A percentile compares a stretch with the other conserved stretches of the same genome.
phyloP scores from a whole-genome alignment of 2,797 vertebrate species.

The Cephalopachus bancanus region DNA sequence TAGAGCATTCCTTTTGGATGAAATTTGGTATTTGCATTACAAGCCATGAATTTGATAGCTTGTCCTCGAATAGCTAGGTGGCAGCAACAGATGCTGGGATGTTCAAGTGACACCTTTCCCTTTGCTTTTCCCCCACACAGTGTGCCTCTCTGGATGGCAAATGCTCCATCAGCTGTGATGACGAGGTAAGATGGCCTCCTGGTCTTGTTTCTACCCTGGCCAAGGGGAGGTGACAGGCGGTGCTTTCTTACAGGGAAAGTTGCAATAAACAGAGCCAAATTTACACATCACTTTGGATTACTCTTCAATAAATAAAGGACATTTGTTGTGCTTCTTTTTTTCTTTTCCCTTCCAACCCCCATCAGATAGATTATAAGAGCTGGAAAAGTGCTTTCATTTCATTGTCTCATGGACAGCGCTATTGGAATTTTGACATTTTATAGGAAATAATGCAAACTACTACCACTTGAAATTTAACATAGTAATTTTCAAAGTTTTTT shows the following conservation, averaged over 20 bases:
- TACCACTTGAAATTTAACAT: background rate
- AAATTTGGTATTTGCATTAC: background rate
- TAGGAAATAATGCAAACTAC: background rate
- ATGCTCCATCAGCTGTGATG: conserved; percentile 98
- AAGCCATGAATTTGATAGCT: background rate
- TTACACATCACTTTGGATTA: background rate
- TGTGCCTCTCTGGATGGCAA: conserved; percentile 97
- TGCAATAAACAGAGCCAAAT: background rate
- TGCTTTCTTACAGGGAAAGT: background rate
- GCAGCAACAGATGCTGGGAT: background rate
- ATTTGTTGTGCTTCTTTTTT: background rate
- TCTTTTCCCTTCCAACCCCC: background rate
- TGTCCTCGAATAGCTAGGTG: background rate
- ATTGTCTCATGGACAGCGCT: background rate
- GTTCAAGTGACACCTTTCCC: background rate
- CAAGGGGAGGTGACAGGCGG: background rate
- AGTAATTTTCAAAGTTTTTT: background rate
- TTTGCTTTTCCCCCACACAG: conserved; percentile 86
- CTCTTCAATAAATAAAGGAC: background rate
- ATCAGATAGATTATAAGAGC: conserved; percentile 25
- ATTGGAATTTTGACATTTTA: conserved; percentile 10
- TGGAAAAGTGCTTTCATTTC: conserved; percentile 29
- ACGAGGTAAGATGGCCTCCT: conserved; percentile 92
- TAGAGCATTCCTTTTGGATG: background rate
- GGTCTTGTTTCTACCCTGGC: background rate